A percentile compares a stretch with the other conserved stretches of the same genome.
phyloP scores from a whole-genome alignment of 2,113 vertebrate species.

The Odobenus rosmarus region DNA sequence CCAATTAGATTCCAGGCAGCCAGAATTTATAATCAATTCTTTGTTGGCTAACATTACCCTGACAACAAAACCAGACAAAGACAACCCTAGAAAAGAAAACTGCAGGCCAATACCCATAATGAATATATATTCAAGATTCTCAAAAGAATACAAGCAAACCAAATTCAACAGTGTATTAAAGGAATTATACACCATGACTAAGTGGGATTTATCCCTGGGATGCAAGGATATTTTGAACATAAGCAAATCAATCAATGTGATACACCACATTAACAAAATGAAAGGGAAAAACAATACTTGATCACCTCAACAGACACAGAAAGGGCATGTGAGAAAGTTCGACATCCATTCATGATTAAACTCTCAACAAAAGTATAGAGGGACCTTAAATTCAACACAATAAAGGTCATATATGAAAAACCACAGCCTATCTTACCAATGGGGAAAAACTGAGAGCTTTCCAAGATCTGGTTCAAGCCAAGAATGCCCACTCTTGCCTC shows the following conservation, averaged over 20 bases:
- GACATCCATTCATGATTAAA: not conserved
- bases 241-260: not conserved
- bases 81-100: not conserved
- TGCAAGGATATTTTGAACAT: not conserved
- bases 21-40: not conserved
- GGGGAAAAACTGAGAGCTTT: not conserved
- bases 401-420: not conserved
- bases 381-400: not conserved
- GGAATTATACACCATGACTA: not conserved
- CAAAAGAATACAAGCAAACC: not conserved
- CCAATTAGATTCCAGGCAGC: not conserved
- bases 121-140: not conserved
- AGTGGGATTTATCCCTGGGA: not conserved
- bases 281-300: not conserved
- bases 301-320: not conserved
- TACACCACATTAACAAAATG: not conserved
- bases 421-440: not conserved
- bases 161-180: not conserved
- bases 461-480: not conserved
- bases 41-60: not conserved
- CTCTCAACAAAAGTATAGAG: not conserved
- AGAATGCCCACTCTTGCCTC: not conserved
- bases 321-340: not conserved
- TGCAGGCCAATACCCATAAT: not conserved
- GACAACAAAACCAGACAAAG: not conserved